phyloP scores from a whole-genome alignment of 2,888 invertebrate species.

The Psylliodes chrysocephalus region DNA sequence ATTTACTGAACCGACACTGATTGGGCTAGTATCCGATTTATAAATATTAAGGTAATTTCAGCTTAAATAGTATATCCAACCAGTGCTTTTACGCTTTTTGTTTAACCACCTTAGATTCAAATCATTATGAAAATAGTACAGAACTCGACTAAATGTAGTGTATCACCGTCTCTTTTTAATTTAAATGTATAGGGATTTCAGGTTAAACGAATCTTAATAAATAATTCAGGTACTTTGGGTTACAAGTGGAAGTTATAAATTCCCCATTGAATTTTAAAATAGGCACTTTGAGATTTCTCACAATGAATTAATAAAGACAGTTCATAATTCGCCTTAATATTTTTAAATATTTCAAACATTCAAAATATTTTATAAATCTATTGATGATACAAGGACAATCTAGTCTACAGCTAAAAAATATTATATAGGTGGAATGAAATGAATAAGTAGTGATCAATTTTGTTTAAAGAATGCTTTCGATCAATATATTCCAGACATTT shows the following conservation, averaged over 20 bases:
- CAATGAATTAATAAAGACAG: not conserved
- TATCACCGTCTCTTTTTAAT: not conserved
- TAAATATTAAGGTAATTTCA: slow-evolving; percentile 9
- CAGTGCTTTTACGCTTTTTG: slow-evolving; percentile 6
- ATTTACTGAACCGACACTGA: slow-evolving; percentile 10
- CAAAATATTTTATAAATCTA: not conserved
- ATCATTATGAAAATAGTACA: slow-evolving; percentile 4
- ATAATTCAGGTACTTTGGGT: not conserved
- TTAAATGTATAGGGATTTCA: slow-evolving; percentile 1
- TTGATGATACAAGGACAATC: not conserved
- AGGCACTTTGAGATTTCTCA: slow-evolving; percentile 13
- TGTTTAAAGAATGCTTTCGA: not conserved
- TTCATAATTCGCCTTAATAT: not conserved
- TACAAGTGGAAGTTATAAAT: not conserved
- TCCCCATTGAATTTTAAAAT: slow-evolving; percentile 6
- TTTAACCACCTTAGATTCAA: not conserved
- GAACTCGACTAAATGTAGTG: not conserved
- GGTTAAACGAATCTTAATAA: slow-evolving; percentile 5
- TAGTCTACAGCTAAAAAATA: not conserved
- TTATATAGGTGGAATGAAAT: not conserved
- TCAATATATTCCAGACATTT: slow-evolving; percentile 3
- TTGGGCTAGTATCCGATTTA: slow-evolving; percentile 6
- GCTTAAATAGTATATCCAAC: not conserved
- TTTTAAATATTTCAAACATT: not conserved
- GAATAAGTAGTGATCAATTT: slow-evolving; percentile 10